Percentiles rank a stretch among this genome's conserved stretches.
phyloP scores from a whole-genome alignment of 2,797 vertebrate species.

The Onychomys leucogaster region DNA sequence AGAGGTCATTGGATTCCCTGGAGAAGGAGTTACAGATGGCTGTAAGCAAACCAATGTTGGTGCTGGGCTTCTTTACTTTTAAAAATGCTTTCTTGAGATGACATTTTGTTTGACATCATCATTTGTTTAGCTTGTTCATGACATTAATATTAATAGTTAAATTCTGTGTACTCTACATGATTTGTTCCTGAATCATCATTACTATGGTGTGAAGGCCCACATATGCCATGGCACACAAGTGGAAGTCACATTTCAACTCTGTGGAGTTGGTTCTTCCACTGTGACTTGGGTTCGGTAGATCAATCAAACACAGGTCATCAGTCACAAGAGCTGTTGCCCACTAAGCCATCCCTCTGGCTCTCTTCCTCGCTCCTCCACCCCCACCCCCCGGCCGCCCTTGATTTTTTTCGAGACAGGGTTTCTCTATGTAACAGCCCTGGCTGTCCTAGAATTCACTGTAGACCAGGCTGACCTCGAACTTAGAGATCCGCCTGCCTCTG shows the following conservation, averaged over 20 bases:
- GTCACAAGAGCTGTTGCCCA: no score
- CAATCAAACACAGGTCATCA: background rate
- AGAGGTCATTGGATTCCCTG: background rate
- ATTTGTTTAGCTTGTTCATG: constrained; percentile 21
- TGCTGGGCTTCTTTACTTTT: background rate
- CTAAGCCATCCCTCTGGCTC: background rate
- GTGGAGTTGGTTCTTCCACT: background rate
- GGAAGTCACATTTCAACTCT: background rate
- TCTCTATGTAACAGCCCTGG: background rate
- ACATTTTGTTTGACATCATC: background rate
- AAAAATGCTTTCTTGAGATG: background rate
- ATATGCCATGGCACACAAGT: background rate
- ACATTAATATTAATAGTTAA: background rate
- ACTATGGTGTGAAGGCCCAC: background rate
- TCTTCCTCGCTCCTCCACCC: no score
- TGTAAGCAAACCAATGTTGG: background rate
- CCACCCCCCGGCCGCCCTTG: background rate
- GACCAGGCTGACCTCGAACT: background rate
- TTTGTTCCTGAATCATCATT: background rate
- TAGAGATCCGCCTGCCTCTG: background rate
- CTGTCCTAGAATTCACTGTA: background rate
- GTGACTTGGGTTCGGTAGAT: background rate
- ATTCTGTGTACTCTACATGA: background rate
- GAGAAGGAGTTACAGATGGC: background rate
- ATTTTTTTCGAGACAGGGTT: background rate